Evolutionary conservation across 2,797 vertebrate genomes (phyloP).

Genomic region (Hypotaenidia philippensis): DNA sequence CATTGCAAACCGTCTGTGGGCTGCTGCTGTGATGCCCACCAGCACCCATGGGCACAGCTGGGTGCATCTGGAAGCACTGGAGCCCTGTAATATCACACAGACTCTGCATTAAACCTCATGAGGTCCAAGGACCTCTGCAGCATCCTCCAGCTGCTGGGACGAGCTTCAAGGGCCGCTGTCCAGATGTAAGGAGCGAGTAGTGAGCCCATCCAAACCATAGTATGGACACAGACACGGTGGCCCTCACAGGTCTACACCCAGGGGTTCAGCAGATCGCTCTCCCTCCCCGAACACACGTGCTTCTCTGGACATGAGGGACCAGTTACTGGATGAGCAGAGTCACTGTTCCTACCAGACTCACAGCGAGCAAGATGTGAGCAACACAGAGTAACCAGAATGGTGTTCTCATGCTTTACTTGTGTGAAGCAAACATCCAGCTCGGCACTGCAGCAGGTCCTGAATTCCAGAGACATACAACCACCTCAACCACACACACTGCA

Average conservation of each 20-base stretch:
- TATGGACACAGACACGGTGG: neutral
- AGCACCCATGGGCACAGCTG: accelerated
- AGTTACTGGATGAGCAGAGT: neutral
- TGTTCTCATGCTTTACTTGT: neutral
- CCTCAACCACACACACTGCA: neutral
- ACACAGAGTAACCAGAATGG: neutral
- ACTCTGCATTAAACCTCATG: neutral
- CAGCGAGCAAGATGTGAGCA: neutral
- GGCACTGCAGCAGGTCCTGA: neutral
- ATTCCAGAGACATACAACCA: neutral
- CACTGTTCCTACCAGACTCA: neutral
- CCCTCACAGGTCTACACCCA: neutral
- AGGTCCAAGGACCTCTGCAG: neutral
- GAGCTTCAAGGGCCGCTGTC: too few species aligned
- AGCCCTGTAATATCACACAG: accelerated
- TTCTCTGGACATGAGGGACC: neutral
- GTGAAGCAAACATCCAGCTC: neutral
- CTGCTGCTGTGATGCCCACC: neutral
- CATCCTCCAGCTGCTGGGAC: neutral
- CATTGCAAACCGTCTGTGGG: accelerated
- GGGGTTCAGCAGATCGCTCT: accelerated
- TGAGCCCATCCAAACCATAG: too few species aligned
- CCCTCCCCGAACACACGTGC: neutral
- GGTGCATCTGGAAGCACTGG: accelerated
- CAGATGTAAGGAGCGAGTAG: too few species aligned